Evolutionary conservation across 2,888 invertebrate species (phyloP).

Genomic region (Andricus quercusramuli): DNA sequence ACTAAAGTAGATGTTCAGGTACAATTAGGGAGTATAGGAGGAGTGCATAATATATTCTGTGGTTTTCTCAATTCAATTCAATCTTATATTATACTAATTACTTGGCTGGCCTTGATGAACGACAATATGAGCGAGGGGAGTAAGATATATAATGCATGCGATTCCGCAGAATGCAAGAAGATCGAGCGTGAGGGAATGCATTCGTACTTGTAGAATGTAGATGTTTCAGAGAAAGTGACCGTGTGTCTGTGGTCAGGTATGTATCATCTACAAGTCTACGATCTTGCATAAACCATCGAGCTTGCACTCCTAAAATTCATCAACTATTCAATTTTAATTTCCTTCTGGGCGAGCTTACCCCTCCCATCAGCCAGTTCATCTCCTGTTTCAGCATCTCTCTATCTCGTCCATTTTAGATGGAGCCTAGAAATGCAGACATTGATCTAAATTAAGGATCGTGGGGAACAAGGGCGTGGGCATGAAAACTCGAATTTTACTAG

Average conservation of each 20-base stretch:
- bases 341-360: slow-evolving; percentile 53
- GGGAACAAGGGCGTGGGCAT: no score
- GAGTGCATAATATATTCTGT: not conserved
- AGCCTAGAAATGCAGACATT: not conserved
- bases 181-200: slow-evolving; percentile 8
- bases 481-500: no score
- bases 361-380: slow-evolving; percentile 40
- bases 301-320: slow-evolving; percentile 73
- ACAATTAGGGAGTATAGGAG: not conserved
- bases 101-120: slow-evolving; percentile 18
- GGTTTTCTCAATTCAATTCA: slow-evolving; percentile 14
- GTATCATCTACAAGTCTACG: slow-evolving; percentile 26
- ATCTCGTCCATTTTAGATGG: slow-evolving; percentile 15
- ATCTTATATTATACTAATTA: slow-evolving; percentile 15
- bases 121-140: slow-evolving; percentile 5
- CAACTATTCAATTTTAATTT: slow-evolving; percentile 77
- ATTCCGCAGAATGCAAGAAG: slow-evolving; percentile 20
- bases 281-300: slow-evolving; percentile 19
- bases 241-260: slow-evolving; percentile 19
- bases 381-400: slow-evolving; percentile 27
- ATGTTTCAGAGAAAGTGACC: not conserved
- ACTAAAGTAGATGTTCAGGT: not conserved
- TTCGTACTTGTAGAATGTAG: not conserved
- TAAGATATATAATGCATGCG: slow-evolving; percentile 4
- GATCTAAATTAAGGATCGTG: not conserved